Evolutionary conservation across 2,797 vertebrate species (phyloP).

Genomic region (Chanos chanos): DNA sequence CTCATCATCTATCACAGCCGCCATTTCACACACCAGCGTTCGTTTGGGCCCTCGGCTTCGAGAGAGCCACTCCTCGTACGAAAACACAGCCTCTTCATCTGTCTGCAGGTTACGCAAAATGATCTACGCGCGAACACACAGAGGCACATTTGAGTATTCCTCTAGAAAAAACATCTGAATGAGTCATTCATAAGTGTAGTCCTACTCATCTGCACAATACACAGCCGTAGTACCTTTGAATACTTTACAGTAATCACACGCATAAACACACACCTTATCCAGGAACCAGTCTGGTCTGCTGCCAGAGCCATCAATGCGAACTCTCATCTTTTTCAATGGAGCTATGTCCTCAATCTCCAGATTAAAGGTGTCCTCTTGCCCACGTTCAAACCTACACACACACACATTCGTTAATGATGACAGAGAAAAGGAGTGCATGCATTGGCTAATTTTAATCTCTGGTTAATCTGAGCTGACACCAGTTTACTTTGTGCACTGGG

Average conservation of each 20-base stretch:
- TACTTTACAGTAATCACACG: too few species aligned
- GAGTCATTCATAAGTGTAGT: too few species aligned
- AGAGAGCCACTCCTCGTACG: constrained; percentile 90
- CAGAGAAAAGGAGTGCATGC: too few species aligned
- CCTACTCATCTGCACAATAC: too few species aligned
- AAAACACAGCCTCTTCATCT: constrained; percentile 84
- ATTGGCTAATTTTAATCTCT: too few species aligned
- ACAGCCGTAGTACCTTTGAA: too few species aligned
- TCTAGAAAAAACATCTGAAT: too few species aligned
- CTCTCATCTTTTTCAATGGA: constrained; percentile 89
- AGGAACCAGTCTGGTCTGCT: constrained; percentile 92
- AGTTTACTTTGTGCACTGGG: too few species aligned
- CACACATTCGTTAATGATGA: too few species aligned
- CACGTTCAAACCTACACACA: constrained; percentile 85
- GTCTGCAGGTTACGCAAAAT: constrained; percentile 79
- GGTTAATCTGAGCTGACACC: too few species aligned
- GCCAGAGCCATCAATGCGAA: constrained; percentile 84
- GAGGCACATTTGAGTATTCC: constrained; percentile 3
- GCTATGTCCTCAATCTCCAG: constrained; percentile 92
- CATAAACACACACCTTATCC: constrained; percentile 76
- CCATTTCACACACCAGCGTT: constrained; percentile 85
- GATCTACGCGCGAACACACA: constrained; percentile 67
- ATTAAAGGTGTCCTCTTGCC: constrained; percentile 88
- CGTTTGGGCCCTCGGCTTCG: constrained; percentile 75
- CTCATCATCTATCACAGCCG: constrained; percentile 82